phyloP scores from a whole-genome alignment of 2,113 vertebrate species.

The Calypte anna region DNA sequence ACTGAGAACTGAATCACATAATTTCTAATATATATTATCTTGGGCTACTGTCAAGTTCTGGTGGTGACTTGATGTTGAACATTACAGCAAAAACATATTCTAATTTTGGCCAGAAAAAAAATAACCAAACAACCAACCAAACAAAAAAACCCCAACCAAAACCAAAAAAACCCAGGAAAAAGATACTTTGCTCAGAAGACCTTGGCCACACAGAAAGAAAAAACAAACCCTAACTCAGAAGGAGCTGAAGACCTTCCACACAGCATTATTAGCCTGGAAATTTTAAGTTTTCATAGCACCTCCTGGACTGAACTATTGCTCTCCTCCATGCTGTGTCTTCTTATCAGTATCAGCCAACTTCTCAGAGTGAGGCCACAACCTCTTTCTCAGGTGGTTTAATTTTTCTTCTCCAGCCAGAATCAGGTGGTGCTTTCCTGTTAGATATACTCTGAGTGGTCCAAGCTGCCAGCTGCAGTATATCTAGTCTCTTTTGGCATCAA shows the following conservation, averaged over 20 bases:
- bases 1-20: neutral
- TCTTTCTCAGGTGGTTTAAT: neutral
- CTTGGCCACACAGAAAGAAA: neutral
- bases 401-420: neutral
- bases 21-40: neutral
- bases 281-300: slow-evolving; percentile 26
- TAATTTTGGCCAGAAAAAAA: neutral
- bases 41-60: slow-evolving; percentile 16
- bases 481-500: neutral
- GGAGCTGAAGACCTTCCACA: neutral
- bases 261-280: neutral
- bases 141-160: neutral
- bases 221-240: slow-evolving; percentile 2
- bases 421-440: neutral
- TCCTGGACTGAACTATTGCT: neutral
- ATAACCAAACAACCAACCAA: too few relatives aligned
- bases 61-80: slow-evolving; percentile 2
- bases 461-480: slow-evolving; percentile 35
- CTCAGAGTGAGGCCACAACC: neutral
- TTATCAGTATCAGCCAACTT: neutral
- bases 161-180: neutral
- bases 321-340: neutral
- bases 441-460: neutral
- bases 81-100: neutral
- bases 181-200: neutral